A percentile compares a stretch with the other conserved stretches of the same genome.
Evolutionary conservation across 1,140 invertebrate species (phyloP).

Genomic region (Scylla paramamosain): DNA sequence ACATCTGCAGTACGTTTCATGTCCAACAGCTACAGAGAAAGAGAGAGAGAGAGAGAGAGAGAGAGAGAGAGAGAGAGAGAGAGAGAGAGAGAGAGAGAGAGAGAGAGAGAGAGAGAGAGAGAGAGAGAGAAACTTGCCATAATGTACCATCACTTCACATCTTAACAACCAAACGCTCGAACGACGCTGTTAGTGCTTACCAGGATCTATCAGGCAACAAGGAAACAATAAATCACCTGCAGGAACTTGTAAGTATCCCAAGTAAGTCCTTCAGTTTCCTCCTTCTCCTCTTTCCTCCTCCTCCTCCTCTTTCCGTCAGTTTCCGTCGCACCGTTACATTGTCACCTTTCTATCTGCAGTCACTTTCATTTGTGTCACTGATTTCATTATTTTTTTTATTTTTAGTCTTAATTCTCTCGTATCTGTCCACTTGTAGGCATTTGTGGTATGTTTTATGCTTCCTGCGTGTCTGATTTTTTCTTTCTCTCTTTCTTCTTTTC

Average conservation of each 20-base stretch:
- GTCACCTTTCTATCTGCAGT: neutral
- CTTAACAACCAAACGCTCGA: neutral
- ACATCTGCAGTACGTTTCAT: neutral
- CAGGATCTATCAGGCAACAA: neutral
- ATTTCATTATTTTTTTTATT: no score
- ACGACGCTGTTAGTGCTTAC: neutral
- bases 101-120: no score
- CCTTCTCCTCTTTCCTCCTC: neutral
- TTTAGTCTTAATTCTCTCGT: no score
- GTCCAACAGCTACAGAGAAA: no score
- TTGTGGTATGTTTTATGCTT: no score
- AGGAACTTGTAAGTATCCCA: neutral
- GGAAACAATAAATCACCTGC: neutral
- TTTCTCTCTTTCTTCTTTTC: no score
- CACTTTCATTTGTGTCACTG: neutral
- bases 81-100: no score
- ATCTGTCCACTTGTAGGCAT: no score
- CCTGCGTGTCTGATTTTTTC: no score
- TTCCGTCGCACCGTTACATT: neutral
- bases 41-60: no score
- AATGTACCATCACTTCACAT: neutral
- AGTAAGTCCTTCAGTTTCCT: neutral
- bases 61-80: no score
- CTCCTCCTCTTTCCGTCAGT: neutral
- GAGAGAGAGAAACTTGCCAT: neutral